Conservation (phyloP, 2,113 vertebrate genomes). For the Ictalurus punctatus region DNA sequence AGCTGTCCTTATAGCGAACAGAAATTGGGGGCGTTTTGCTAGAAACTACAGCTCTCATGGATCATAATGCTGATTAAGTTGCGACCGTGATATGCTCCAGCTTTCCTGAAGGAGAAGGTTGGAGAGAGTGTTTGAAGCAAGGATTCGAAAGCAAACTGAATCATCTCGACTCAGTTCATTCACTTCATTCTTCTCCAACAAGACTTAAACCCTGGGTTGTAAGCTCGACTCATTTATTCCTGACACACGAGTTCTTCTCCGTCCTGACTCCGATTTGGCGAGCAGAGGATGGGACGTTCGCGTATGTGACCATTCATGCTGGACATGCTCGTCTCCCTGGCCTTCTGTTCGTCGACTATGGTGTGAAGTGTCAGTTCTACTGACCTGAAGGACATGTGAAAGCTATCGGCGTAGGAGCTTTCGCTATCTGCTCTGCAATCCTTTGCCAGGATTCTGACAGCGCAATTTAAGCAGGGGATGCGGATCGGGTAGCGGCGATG, state of each 20-base stretch:
- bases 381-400: neutral
- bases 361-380: neutral
- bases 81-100: neutral
- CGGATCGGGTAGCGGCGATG: neutral
- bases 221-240: neutral
- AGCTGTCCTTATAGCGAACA: neutral
- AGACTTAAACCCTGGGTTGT: neutral
- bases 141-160: neutral
- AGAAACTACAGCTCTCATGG: neutral
- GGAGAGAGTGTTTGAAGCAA: neutral
- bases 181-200: neutral
- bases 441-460: neutral
- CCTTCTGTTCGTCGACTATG: neutral
- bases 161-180: neutral
- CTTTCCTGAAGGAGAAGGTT: neutral
- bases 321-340: conserved; percentile 18
- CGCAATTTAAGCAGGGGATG: neutral
- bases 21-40: neutral
- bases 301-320: neutral
- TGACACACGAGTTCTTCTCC: neutral
- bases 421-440: conserved; percentile 5
- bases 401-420: neutral
- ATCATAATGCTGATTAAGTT: neutral
- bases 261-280: neutral
- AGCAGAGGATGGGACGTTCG: neutral